phyloP scores from a whole-genome alignment of 37 sponge, comb jelly and placozoan species.

The Spongilla lacustris region DNA sequence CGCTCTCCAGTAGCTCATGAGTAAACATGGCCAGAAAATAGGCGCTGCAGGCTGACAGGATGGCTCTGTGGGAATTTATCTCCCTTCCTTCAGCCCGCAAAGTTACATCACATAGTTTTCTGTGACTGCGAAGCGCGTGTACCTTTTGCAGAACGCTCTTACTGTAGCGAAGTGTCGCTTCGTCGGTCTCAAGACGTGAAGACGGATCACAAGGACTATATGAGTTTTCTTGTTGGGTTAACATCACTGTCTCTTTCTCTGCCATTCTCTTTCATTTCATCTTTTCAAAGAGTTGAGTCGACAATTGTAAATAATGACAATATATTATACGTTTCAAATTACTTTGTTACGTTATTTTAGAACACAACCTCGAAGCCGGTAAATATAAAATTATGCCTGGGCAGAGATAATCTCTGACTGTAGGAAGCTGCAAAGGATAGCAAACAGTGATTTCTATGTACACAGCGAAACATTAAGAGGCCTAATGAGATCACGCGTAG shows the following conservation, averaged over 20 bases:
- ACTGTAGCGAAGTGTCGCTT: conserved; percentile 20
- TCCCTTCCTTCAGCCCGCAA: conserved; percentile 67
- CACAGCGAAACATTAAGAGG: too few relatives aligned
- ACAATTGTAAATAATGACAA: not conserved
- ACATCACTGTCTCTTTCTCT: not conserved
- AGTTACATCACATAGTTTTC: conserved; percentile 86
- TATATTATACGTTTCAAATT: not conserved
- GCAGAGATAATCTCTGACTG: too few relatives aligned
- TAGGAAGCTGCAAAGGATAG: too few relatives aligned
- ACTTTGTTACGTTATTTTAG: not conserved
- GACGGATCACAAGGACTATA: not conserved
- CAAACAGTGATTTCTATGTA: too few relatives aligned
- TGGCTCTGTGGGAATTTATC: conserved; percentile 81
- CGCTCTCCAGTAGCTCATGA: conserved; percentile 74
- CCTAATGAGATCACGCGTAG: too few relatives aligned
- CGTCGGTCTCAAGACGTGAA: not conserved
- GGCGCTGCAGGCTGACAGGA: conserved; percentile 86
- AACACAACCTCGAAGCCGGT: too few relatives aligned
- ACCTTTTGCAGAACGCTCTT: conserved; percentile 58
- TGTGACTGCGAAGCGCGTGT: conserved; percentile 70
- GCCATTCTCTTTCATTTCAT: conserved; percentile 1
- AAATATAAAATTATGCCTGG: too few relatives aligned
- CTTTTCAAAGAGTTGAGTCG: not conserved
- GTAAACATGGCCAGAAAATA: conserved; percentile 97
- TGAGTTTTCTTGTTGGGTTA: not conserved